These are phyloP conservation scores for Selenia dentaria DNA, from an alignment of 2,888 invertebrate species.

Conservation along the genomic window DNA sequence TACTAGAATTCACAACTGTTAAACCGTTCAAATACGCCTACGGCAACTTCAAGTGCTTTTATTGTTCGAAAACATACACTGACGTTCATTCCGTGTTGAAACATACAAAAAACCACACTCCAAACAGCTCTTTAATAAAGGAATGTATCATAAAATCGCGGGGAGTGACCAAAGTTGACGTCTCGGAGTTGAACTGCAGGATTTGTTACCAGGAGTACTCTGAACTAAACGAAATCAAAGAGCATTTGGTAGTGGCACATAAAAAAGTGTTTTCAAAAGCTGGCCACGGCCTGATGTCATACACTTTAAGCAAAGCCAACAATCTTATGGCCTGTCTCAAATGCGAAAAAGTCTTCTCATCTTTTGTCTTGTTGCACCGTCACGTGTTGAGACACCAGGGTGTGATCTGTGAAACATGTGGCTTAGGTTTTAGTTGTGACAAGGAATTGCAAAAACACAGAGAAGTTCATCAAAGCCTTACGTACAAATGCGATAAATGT, in stretches of 20 bases:
- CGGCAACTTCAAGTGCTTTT: constrained; percentile 39
- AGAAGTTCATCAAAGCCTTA: background rate
- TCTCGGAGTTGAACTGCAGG: constrained; percentile 39
- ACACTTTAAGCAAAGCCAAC: background rate
- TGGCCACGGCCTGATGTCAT: constrained; percentile 35
- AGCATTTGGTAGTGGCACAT: constrained; percentile 33
- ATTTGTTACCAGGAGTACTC: constrained; percentile 30
- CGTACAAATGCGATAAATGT: background rate
- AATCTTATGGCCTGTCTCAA: background rate
- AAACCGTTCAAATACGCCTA: constrained; percentile 28
- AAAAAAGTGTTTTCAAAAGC: constrained; percentile 33
- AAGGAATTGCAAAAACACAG: background rate
- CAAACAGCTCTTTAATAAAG: constrained; percentile 3
- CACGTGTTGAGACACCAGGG: constrained; percentile 31
- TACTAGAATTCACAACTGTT: constrained; percentile 38
- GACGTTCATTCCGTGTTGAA: background rate
- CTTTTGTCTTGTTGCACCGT: background rate
- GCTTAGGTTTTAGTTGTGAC: background rate
- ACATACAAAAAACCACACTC: background rate
- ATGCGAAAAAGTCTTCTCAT: background rate
- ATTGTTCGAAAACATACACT: constrained; percentile 35
- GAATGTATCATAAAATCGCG: background rate
- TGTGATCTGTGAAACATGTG: constrained; percentile 71
- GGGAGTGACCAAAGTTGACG: constrained; percentile 39
- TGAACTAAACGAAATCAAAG: constrained; percentile 30